Evolutionary conservation across 1,140 invertebrate species (phyloP), one percentile per base, ranked within the genome.

Genomic region (Rhizoglyphus robini): DNA sequence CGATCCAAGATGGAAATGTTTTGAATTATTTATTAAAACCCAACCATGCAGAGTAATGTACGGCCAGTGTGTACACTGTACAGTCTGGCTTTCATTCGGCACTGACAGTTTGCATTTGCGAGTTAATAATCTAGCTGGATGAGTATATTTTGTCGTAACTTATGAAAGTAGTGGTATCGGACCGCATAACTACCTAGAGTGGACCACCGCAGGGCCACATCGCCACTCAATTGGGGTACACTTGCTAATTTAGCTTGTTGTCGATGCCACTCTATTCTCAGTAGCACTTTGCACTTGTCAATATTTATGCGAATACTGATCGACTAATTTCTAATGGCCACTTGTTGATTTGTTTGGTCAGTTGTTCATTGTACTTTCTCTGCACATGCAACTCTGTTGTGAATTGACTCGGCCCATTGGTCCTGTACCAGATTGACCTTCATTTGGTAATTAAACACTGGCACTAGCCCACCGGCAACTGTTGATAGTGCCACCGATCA

Each of bases 81-180:
- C 15, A 15, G 41, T 46, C 15, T 46, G 15, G 41, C 23, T 15
- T 46, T 15, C 41, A 46, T 15, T 46, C 23, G 41, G n/a, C 23
- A 46, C 15, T 46, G n/a, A n/a, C n/a, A n/a, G n/a, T n/a, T n/a
- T n/a, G n/a, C n/a, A n/a, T n/a, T n/a, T n/a, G n/a, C n/a, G n/a
- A 54, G 51, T 54, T 54, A 54, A 54, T 54, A 54, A 54, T 54
- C 51, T 54, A n/a, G n/a, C 20, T 20, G 51, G 51, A 54, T 54
- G 51, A 54, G 51, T 54, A 8, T 20, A 54, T 54, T 8, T n/a
- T 32, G 23, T 18, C 18, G 18, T 41, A 41, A 41, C 18, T 11
- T 41, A 41, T 41, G n/a, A n/a, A n/a, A n/a, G n/a, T n/a, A n/a
- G n/a, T 8, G 36, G 18, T 8, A 11, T 18, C 36, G 18, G 8